Percentiles rank a stretch among this genome's conserved stretches.
Conservation (phyloP, 2,888 invertebrate genomes). For the Watsonalla binaria region DNA sequence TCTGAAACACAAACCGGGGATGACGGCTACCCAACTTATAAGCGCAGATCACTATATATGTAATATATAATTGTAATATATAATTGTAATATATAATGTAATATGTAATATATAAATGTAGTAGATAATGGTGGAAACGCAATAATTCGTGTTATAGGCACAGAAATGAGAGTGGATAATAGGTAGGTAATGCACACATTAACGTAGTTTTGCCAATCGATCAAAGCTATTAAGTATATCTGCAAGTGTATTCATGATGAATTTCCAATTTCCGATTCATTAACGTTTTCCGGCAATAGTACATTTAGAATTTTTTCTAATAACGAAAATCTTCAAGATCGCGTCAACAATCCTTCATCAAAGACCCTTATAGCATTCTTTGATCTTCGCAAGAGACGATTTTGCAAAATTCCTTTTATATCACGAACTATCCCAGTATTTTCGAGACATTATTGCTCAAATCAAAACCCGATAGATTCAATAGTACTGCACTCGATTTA, state of each 20-base stretch:
- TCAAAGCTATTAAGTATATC: slow-evolving; percentile 17
- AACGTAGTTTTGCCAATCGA: slow-evolving; percentile 17
- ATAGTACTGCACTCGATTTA: too few relatives aligned
- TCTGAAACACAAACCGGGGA: slow-evolving; percentile 32
- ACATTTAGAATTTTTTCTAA: slow-evolving; percentile 14
- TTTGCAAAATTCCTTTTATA: too few relatives aligned
- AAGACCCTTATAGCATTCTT: slow-evolving; percentile 29
- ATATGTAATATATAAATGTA: too few relatives aligned
- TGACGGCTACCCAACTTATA: slow-evolving; percentile 41
- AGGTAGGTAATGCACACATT: slow-evolving; percentile 22
- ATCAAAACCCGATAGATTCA: too few relatives aligned
- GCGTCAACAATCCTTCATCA: slow-evolving; percentile 11
- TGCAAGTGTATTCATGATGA: slow-evolving; percentile 10
- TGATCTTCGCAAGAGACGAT: slow-evolving; percentile 22
- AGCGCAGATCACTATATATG: slow-evolving; percentile 21
- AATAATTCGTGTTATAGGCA: slow-evolving; percentile 9
- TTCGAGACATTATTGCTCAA: too few relatives aligned
- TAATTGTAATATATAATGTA: too few relatives aligned
- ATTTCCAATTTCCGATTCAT: slow-evolving; percentile 14
- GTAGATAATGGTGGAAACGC: slow-evolving; percentile 21
- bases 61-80: too few relatives aligned
- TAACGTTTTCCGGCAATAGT: slow-evolving; percentile 9
- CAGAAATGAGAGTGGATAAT: slow-evolving; percentile 19
- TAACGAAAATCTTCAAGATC: slow-evolving; percentile 13
- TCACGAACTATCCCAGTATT: too few relatives aligned